Base-by-base conservation (phyloP, 2,888 invertebrate species). In the Neria commutata region DNA sequence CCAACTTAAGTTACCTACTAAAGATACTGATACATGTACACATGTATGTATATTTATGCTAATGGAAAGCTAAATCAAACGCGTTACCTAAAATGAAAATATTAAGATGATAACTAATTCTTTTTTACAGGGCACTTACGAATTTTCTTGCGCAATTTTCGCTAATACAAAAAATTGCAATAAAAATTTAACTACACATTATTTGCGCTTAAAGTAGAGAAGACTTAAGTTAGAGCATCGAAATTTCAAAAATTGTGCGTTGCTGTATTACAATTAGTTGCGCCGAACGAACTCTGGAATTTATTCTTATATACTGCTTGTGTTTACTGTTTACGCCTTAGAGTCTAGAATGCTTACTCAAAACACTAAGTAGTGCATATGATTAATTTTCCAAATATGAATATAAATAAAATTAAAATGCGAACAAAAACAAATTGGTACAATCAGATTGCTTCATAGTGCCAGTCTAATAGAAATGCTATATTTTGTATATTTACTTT, bases 101-200 rank as follows among this genome's bases (percentile, higher is more conserved):
- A 45, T 46, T 24, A 45, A 17, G 68, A 66, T 66, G 64, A 52
- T 47, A 55, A 63, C 64, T n/a, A 49, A 42, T 54, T 54, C 25
- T 51, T 42, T 54, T 58, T 29, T 54, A 54, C 54, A 54, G 58
- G 58, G 54, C 58, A 58, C 58, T 58, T 58, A 45, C 33, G 49
- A 49, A 54, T 45, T 48, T 52, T 48, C 17, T 37, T 37, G 4
- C 8, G 8, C 34, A 54, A 26, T 1, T 51, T 51, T 24, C 24
- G 4, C 16, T 49, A 8, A 50, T 45, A n/a, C 23, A 56, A 56
- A 51, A 25, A 45, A 47, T 42, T 58, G 48, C 14, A 53, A 45
- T 46, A 56, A n/a, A n/a, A 29, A 37, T 52, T 42, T 53, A 42
- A 45, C 49, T 50, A 50, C 11, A 16, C 16, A 46, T 34, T 37